Percentiles rank a stretch among this genome's conserved stretches.
phyloP scores from a whole-genome alignment of 2,113 vertebrate genomes.

The Perca fluviatilis region DNA sequence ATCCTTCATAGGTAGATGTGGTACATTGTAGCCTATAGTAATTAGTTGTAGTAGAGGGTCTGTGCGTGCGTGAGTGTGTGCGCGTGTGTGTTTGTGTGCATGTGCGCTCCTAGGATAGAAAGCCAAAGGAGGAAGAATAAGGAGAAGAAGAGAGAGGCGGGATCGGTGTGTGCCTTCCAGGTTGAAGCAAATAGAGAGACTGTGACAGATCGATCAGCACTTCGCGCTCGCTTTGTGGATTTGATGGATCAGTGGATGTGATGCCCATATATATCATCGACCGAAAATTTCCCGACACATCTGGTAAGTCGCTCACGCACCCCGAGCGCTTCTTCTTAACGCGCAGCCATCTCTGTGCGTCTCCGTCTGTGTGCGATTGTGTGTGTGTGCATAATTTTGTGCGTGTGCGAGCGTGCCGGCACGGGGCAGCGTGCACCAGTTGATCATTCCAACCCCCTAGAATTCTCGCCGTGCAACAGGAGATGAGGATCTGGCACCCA shows the following conservation, averaged over 20 bases:
- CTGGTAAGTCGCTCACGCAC: constrained; percentile 82
- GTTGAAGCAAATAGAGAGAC: constrained; percentile 49
- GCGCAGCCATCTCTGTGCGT: constrained; percentile 50
- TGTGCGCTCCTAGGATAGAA: constrained; percentile 62
- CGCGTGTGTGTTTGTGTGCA: constrained; percentile 29
- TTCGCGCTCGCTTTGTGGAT: constrained; percentile 74
- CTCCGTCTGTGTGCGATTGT: neutral
- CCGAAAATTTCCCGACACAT: constrained; percentile 84
- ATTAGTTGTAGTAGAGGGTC: constrained; percentile 44
- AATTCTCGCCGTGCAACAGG: constrained; percentile 80
- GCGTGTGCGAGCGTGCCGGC: constrained; percentile 25
- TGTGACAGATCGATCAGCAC: constrained; percentile 64
- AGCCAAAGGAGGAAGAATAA: constrained; percentile 52
- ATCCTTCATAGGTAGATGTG: constrained; percentile 61
- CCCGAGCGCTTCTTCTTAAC: constrained; percentile 25
- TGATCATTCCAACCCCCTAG: constrained; percentile 65
- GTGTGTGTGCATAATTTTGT: neutral
- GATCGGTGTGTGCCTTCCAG: constrained; percentile 56
- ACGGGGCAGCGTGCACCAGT: constrained; percentile 69
- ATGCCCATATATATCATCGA: constrained; percentile 85
- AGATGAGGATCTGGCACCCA: constrained; percentile 62
- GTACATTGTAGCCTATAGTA: constrained; percentile 34
- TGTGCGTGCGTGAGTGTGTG: constrained; percentile 35
- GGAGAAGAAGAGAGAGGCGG: constrained; percentile 39
- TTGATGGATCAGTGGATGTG: constrained; percentile 80